Evolutionary conservation across 2,888 invertebrate species (phyloP), one percentile per base, ranked within the genome.

Genomic region (Seira musarum): DNA sequence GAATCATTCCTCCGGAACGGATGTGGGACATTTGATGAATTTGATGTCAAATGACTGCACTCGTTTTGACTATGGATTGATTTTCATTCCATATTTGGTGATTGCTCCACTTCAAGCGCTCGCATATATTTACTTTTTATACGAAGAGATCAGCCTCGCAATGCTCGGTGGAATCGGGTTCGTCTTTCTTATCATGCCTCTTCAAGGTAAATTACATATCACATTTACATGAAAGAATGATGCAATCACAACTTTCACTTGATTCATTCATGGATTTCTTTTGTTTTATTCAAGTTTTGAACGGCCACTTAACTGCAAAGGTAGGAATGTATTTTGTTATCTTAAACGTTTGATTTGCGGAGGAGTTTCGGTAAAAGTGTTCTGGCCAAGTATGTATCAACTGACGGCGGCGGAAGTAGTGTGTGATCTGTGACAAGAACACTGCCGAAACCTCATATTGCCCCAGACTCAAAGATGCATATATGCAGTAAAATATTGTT

Each of bases 21-120:
- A 96, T 0, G 93, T 95, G 0, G 98, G 98, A 0, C 96, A 97
- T 89, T 93, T 98, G 79, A 96, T 98, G 57, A 98, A 98, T 89
- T 92, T 98, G n/a, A 90, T 99, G 79, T 96, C 98, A 0, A 85
- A 98, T 88, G 98, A 99, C 89, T 95, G 98, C 84, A 95, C 94
- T 87, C 92, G 94, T 72, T 97, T 98, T 88, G 98, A 98, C 88
- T 92, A 96, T 88, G 95, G 95, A 15, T 92, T 96, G 72, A 92
- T 96, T 85, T 95, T 97, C 88, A 90, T 96, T 10, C 97, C 97
- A 89, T 97, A 95, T 88, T 90, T 96, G 53, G 96, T 97, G 95
- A 93, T 97, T 81, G 97, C 96, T 0, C 96, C 97, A 0, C 88
- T 96, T 19, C 94, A 96, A 87, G 94, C 96, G 0, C 89, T 93